Evolutionary conservation across 2,888 invertebrate species (phyloP), one percentile per base, ranked within the genome.

Genomic region (Melitaea athalia): DNA sequence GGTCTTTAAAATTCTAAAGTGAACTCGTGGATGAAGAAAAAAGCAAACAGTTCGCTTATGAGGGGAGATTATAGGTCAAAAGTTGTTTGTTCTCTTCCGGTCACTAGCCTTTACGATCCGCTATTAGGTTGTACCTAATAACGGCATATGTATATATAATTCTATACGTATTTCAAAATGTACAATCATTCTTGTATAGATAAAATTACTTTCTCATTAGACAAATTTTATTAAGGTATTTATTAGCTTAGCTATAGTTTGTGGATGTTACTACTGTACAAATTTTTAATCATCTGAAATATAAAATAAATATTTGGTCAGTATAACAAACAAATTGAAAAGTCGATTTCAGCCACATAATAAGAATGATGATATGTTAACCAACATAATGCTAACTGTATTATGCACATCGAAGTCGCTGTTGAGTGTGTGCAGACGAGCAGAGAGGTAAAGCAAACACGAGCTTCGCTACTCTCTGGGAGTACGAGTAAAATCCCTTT

Each of bases 401-500:
- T 50, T 47, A 49, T 24, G 52, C n/a, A 52, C 17, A 42, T 65
- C 47, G 50, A 52, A 63, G 61, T 52, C 65, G 52, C 43, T 52
- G 52, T 45, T 61, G 45, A 62, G 65, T 59, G 61, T 59, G 42
- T 60, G 62, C 69, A 63, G 63, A 72, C 76, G 76, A 77, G 75
- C 79, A 76, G 79, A 84, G 83, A 84, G 85, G 85, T 78, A 79
- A 83, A 81, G 85, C 84, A 86, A 87, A 86, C 84, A 85, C 77
- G 78, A 80, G 85, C 85, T 87, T 84, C 85, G 86, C 85, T 85
- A 84, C 82, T 82, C 83, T 81, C 80, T 81, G 80, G 78, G 82
- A 83, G 84, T 81, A 80, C 78, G 82, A 83, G 84, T 79, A 85
- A 85, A 86, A 87, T 85, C 87, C 86, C 83, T 87, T 88, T 87